Evolutionary conservation across 2,113 vertebrate genomes (phyloP).

Genomic region (Paradisaea rubra): DNA sequence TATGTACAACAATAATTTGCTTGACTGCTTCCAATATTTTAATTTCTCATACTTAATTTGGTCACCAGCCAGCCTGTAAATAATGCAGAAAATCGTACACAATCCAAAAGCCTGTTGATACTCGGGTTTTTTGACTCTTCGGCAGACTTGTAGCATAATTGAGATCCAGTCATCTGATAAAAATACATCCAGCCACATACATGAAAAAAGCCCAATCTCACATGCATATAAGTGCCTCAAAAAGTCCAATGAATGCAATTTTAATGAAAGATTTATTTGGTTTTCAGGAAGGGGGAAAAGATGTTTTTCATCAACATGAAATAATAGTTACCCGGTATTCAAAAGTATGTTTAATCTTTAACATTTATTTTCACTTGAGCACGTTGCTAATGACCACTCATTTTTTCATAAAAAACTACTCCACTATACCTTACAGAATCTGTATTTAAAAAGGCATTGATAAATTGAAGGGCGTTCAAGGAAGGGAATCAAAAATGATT

Average conservation of each 20-base stretch:
- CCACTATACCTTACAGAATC: neutral
- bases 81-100: neutral
- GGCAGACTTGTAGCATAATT: neutral
- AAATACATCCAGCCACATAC: neutral
- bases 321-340: neutral
- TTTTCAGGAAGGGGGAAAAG: neutral
- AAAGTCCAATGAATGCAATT: neutral
- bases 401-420: slow-evolving; percentile 31
- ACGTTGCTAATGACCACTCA: slow-evolving; percentile 4
- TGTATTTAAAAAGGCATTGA: slow-evolving; percentile 55
- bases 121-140: neutral
- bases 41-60: neutral
- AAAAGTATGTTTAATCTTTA: slow-evolving; percentile 1
- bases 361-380: slow-evolving; percentile 13
- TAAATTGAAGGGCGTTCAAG: slow-evolving; percentile 40
- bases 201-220: neutral
- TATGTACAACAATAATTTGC: neutral
- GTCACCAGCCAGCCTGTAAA: neutral
- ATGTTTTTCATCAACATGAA: neutral
- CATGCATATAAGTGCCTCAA: neutral
- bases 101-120: neutral
- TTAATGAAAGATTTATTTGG: neutral
- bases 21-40: neutral
- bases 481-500: slow-evolving; percentile 42
- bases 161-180: neutral